Evolutionary conservation across 37 sponge, comb jelly and placozoan genomes (phyloP).

Genomic region (Halichondria panicea): DNA sequence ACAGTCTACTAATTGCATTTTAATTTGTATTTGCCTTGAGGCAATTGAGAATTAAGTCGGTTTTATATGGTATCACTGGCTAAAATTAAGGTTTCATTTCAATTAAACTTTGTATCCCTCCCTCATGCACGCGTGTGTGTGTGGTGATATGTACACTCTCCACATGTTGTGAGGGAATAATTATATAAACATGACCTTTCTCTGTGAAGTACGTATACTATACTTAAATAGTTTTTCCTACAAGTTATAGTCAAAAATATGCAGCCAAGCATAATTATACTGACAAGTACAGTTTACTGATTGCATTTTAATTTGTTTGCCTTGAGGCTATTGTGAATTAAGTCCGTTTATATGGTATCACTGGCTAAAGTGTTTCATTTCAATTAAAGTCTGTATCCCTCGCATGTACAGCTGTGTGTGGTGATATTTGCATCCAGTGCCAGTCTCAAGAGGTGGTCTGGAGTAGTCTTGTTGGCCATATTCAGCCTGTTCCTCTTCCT

Average conservation of each 20-base stretch:
- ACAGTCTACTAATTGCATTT: not conserved
- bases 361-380: too few relatives aligned
- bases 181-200: not conserved
- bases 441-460: slow-evolving; percentile 6
- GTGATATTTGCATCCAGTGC: slow-evolving; percentile 21
- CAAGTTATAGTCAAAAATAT: too few relatives aligned
- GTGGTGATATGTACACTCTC: slow-evolving; percentile 18
- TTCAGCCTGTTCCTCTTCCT: not conserved
- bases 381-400: too few relatives aligned
- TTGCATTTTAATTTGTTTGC: not conserved
- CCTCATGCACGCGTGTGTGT: not conserved
- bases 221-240: not conserved
- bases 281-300: too few relatives aligned
- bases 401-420: slow-evolving; percentile 1
- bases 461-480: not conserved
- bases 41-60: too few relatives aligned
- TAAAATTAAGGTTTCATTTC: too few relatives aligned
- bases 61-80: too few relatives aligned
- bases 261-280: not conserved
- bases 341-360: too few relatives aligned
- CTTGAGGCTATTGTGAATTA: too few relatives aligned
- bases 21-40: not conserved
- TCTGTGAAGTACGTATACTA: not conserved
- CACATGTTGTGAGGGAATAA: slow-evolving; percentile 24
- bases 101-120: too few relatives aligned